Evolutionary conservation across 2,888 invertebrate species (phyloP).

Genomic region (Epistrophella euchroma): DNA sequence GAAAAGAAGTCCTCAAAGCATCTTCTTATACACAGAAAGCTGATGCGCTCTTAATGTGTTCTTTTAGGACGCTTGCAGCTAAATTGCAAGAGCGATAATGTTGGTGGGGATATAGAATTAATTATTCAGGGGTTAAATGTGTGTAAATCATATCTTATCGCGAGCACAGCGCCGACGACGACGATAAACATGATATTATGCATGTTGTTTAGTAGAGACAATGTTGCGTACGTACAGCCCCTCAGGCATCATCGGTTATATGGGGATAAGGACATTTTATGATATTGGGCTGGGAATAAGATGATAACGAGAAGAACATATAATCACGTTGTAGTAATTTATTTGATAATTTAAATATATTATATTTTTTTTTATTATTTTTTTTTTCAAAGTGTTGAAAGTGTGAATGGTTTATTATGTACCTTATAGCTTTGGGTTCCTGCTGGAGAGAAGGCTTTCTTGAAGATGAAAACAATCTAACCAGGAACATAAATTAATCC

Average conservation of each 20-base stretch:
- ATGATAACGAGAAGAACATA: constrained; percentile 29
- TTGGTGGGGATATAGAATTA: constrained; percentile 75
- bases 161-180: constrained; percentile 23
- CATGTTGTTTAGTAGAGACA: constrained; percentile 33
- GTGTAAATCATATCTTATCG: constrained; percentile 77
- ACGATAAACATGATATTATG: constrained; percentile 67
- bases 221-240: not conserved
- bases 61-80: constrained; percentile 67
- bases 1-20: constrained; percentile 38
- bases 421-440: not conserved
- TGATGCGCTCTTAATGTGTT: constrained; percentile 50
- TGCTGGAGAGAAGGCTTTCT: not conserved
- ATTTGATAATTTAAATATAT: constrained; percentile 18
- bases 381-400: constrained; percentile 6
- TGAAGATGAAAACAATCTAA: not conserved
- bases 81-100: constrained; percentile 72
- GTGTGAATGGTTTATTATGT: not conserved
- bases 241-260: not conserved
- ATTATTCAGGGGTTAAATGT: constrained; percentile 76
- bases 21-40: constrained; percentile 30
- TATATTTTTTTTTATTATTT: not conserved
- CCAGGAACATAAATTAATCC: not conserved
- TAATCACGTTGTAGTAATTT: constrained; percentile 37
- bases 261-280: constrained; percentile 27
- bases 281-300: constrained; percentile 7